Base-by-base conservation (phyloP, 2,113 vertebrate species). In the Rhegmatorhina hoffmannsi region DNA sequence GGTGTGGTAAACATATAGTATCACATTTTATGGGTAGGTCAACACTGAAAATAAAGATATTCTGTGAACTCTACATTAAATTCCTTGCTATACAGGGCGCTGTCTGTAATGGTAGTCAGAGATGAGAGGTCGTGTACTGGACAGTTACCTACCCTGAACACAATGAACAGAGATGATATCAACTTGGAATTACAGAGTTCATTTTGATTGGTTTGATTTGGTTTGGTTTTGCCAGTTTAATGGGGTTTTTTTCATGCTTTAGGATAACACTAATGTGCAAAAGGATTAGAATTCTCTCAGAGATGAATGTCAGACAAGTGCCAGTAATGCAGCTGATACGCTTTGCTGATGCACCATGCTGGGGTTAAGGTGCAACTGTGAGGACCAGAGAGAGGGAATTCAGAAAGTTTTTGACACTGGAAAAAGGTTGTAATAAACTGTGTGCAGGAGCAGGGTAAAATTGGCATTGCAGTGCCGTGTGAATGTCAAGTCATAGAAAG, bases 271-370 rank as follows among this genome's bases (percentile, higher is more conserved):
- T 33, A 28, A 26, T 17, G 6, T 69, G 31, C 75, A 28, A 63
- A 69, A 81, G 19, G 15, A 6, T 92, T 70, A 19, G 16, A 70
- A 11, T 33, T 69, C 17, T 73, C 59, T 75, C 6, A 26, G 23
- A 81, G 47, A 38, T 38, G 52, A 63, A n/a, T 63, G 55, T 36
- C 84, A 84, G 73, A 33, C 10, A 49, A 52, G n/a, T 70, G 43
- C 44, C 50, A 50, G 3, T 77, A n/a, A 46, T 4, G 23, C 3
- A 3, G 31, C 24, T 46, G 53, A n/a, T 31, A 2, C 0, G 0
- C 66, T 64, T 70, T 89, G 23, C 84, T 74, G 40, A 56, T 46
- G 18, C 4, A 1, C 25, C 38, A 1, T 13, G 20, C 29, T 38
- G 12, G 36, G 47, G 33, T 74, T 81, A 53, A 63, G 33, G 23